Conservation (phyloP, 2,797 vertebrate genomes). For the Neoniphon sammara region DNA sequence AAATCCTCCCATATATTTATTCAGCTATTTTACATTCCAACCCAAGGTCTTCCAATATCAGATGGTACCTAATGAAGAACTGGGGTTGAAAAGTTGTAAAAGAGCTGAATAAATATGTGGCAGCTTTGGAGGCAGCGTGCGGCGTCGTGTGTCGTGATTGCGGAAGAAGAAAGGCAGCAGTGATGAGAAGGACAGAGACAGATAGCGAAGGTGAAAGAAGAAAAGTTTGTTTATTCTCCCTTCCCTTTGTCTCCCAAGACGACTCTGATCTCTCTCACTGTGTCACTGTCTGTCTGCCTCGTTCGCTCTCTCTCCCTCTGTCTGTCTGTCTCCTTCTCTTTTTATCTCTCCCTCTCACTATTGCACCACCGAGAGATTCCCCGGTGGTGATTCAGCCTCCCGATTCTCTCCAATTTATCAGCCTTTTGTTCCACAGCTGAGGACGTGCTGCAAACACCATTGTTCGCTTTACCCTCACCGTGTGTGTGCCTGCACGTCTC, state of each 20-base stretch:
- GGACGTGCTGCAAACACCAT: background rate
- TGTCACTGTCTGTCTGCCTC: constrained; percentile 11
- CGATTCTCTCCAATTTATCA: constrained; percentile 10
- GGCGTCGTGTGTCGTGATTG: constrained; percentile 9
- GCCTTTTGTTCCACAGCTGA: constrained; percentile 4
- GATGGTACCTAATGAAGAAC: background rate
- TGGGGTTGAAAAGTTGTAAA: background rate
- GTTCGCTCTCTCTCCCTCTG: constrained; percentile 1
- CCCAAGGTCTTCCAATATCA: background rate
- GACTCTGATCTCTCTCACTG: constrained; percentile 37
- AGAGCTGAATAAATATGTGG: constrained; percentile 17
- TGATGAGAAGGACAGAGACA: constrained; percentile 36
- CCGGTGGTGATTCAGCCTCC: constrained; percentile 26
- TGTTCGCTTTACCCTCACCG: background rate
- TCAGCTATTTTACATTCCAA: background rate
- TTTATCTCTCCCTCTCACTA: constrained; percentile 1
- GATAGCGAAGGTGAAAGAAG: constrained; percentile 50
- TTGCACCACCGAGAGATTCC: constrained; percentile 12
- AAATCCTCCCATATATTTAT: no score
- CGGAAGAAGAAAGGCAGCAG: constrained; percentile 32
- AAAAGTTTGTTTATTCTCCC: constrained; percentile 34
- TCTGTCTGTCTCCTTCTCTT: background rate
- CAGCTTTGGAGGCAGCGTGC: constrained; percentile 12
- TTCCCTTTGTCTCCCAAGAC: constrained; percentile 36
- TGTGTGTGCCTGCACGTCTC: background rate